Base-by-base conservation (phyloP, 1,140 invertebrate genomes). In the Nylanderia fulva region DNA sequence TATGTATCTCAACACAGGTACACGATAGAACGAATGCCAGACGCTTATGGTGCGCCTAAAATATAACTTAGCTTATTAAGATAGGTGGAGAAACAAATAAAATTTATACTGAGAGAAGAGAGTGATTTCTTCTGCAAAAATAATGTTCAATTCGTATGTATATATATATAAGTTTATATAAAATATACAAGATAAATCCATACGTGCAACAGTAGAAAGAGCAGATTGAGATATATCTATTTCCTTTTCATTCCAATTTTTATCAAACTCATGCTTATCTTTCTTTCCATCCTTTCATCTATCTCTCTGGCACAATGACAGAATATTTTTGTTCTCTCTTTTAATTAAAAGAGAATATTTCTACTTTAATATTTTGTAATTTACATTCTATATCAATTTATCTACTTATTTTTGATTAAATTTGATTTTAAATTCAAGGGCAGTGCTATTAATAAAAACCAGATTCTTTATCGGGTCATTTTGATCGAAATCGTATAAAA, bases 11-110 rank as follows among this genome's bases (percentile, higher is more conserved):
- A 99, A 84, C 98, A 99, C 94, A 98, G 97, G 89, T 99, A 98
- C 91, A 98, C 98, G 0, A 99, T 99, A 91, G 99, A 99, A 95
- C 96, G 99, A 94, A 99, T 99, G 98, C 99, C 99, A 0, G 99
- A 99, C 96, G 99, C 99, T 11, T 99, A 98, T 95, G 99, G 99
- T 24, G 98, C 98, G 33, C 98, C 98, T 15, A 98, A 95, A 91
- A 95, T 92, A 77, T 96, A 91, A 66, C n/a, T 13, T 8, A 33
- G 18, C 21, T 84, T 45, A 69, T 29, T 63, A n/a, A 66, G 13
- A 13, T 5, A 45, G 7, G n/a, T n/a, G n/a, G n/a, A n/a, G n/a
- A n/a, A n/a, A n/a, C n/a, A n/a, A n/a, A n/a, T n/a, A n/a, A n/a
- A n/a, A n/a, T n/a, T n/a, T n/a, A n/a, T n/a, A n/a, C n/a, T n/a